These are phyloP conservation scores for Myzus persicae DNA, from an alignment of 1,140 invertebrate species.

Conservation along the genomic window DNA sequence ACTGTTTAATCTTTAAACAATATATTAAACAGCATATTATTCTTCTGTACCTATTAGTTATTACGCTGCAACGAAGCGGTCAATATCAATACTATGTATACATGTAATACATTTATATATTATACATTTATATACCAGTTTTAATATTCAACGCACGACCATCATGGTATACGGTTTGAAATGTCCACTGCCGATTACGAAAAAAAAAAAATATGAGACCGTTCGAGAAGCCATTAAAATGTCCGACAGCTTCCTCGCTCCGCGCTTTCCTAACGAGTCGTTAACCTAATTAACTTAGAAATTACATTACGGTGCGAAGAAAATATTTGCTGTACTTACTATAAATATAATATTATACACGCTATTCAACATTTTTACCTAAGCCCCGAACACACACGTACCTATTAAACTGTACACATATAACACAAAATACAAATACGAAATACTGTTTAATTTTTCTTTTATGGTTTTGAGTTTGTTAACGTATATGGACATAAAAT, in stretches of 20 bases:
- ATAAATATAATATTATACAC: slow-evolving; percentile 9
- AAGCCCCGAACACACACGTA: background rate
- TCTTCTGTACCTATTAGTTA: background rate
- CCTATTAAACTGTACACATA: background rate
- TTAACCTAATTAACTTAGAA: slow-evolving; percentile 1
- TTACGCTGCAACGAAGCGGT: background rate
- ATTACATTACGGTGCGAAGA: background rate
- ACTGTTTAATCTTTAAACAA: background rate
- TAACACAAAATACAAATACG: background rate
- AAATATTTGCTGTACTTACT: background rate
- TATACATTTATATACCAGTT: background rate
- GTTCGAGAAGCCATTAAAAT: background rate
- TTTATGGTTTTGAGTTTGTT: background rate
- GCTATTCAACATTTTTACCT: background rate
- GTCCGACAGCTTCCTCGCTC: background rate
- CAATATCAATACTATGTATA: background rate
- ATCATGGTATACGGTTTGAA: background rate
- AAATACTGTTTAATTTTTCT: background rate
- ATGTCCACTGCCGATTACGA: background rate
- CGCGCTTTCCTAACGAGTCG: background rate
- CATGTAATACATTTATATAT: background rate
- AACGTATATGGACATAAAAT: background rate
- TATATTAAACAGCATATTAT: background rate
- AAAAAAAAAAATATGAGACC: slow-evolving; percentile 28
- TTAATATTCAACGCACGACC: slow-evolving; percentile 7